These are phyloP conservation scores for Halcyon malimbica DNA, from an alignment of 2,113 vertebrate species.

Conservation along the genomic window DNA sequence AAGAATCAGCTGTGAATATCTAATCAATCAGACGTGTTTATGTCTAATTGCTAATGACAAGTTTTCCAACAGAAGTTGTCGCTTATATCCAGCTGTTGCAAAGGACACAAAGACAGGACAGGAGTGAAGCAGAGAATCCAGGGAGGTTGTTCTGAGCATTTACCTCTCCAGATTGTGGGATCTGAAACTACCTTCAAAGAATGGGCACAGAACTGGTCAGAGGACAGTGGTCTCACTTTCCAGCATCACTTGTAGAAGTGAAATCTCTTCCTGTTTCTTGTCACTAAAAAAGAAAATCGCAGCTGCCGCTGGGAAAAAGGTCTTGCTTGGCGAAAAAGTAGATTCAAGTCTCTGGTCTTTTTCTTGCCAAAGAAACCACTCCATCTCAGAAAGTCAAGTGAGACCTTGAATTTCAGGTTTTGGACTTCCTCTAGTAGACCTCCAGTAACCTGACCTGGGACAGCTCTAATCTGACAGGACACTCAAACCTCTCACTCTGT, in stretches of 20 bases:
- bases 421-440: neutral
- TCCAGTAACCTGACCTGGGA: neutral
- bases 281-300: neutral
- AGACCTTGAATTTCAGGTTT: neutral
- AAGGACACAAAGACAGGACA: neutral
- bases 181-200: neutral
- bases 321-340: neutral
- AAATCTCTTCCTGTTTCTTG: neutral
- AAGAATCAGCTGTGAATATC: neutral
- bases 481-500: neutral
- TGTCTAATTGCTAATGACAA: neutral
- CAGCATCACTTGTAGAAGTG: neutral
- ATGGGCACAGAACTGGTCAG: neutral
- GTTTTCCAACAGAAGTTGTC: neutral
- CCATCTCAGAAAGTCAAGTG: neutral
- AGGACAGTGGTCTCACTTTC: neutral
- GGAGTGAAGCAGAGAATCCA: neutral
- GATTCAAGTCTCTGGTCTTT: neutral
- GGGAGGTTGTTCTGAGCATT: neutral
- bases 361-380: neutral
- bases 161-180: accelerated
- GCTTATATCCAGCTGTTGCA: neutral
- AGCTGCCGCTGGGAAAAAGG: neutral
- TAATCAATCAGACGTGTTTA: neutral
- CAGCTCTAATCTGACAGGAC: neutral